Percentiles rank a stretch among this genome's conserved stretches.
These are phyloP conservation scores for Salticus scenicus DNA, from an alignment of 2,888 invertebrate genomes.

Conservation along the genomic window DNA sequence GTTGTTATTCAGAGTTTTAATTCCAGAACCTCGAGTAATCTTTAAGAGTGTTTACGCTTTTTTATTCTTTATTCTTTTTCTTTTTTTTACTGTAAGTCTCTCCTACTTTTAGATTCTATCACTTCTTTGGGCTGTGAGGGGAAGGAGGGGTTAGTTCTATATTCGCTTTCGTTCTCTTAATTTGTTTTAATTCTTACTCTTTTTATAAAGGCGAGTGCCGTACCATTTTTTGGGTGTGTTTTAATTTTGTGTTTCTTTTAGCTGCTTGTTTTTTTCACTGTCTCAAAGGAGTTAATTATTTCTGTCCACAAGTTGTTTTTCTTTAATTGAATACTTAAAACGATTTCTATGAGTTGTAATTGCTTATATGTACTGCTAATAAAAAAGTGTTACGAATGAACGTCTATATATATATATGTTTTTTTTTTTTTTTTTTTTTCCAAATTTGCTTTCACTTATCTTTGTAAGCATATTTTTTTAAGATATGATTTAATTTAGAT, in stretches of 20 bases:
- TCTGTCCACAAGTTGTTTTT: constrained; percentile 65
- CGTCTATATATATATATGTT: too few species aligned
- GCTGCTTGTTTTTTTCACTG: constrained; percentile 39
- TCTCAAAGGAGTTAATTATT: constrained; percentile 59
- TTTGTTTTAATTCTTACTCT: constrained; percentile 60
- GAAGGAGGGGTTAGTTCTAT: constrained; percentile 36
- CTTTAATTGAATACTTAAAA: constrained; percentile 48
- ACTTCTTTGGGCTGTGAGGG: background rate
- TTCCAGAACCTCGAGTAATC: constrained; percentile 61
- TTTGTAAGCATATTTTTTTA: too few species aligned
- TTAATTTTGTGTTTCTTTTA: constrained; percentile 23
- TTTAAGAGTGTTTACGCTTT: constrained; percentile 62
- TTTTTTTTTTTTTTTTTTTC: background rate
- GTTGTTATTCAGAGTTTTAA: constrained; percentile 66
- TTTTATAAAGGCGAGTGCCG: constrained; percentile 51
- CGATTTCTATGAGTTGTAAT: constrained; percentile 11
- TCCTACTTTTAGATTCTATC: constrained; percentile 13
- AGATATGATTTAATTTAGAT: too few species aligned
- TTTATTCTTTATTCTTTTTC: background rate
- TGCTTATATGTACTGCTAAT: constrained; percentile 2
- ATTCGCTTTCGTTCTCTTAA: constrained; percentile 53
- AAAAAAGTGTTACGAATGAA: background rate
- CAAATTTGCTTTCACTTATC: background rate
- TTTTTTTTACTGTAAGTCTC: background rate
- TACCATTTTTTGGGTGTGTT: constrained; percentile 26